These are phyloP conservation scores for Malurus melanocephalus DNA, from an alignment of 2,113 vertebrate species.

Conservation along the genomic window DNA sequence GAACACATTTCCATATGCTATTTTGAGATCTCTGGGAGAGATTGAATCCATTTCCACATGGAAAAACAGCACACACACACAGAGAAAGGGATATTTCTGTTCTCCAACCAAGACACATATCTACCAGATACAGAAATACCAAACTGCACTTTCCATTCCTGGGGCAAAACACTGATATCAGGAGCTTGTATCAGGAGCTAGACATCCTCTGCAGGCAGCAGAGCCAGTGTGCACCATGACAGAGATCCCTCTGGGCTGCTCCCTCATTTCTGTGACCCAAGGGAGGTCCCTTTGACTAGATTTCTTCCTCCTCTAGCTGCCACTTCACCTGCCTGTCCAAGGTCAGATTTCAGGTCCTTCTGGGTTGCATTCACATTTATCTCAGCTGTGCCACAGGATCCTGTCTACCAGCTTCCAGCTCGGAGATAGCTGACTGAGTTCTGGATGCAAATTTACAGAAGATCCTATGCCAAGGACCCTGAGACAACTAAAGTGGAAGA, in stretches of 20 bases:
- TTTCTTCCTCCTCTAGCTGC: neutral
- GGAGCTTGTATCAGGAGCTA: neutral
- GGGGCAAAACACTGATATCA: neutral
- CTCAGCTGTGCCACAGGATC: neutral
- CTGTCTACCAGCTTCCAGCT: neutral
- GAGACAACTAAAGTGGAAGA: neutral
- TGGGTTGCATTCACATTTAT: neutral
- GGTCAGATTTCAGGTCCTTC: neutral
- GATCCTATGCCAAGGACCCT: neutral
- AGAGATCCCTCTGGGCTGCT: neutral
- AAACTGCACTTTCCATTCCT: neutral
- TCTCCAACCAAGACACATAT: neutral
- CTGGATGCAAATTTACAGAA: neutral
- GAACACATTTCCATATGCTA: slow-evolving; percentile 28
- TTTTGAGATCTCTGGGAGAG: slow-evolving; percentile 22
- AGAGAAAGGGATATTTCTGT: neutral
- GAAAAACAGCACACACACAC: neutral
- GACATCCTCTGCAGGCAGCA: neutral
- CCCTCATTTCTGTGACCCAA: neutral
- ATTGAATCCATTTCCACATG: neutral
- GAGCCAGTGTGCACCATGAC: neutral
- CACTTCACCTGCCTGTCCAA: neutral
- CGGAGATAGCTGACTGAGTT: neutral
- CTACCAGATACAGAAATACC: fast-evolving
- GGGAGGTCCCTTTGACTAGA: neutral